A percentile compares a stretch with the other conserved stretches of the same genome.
These are phyloP conservation scores for Napeogenes sylphis DNA, from an alignment of 2,888 invertebrate species.

Conservation along the genomic window DNA sequence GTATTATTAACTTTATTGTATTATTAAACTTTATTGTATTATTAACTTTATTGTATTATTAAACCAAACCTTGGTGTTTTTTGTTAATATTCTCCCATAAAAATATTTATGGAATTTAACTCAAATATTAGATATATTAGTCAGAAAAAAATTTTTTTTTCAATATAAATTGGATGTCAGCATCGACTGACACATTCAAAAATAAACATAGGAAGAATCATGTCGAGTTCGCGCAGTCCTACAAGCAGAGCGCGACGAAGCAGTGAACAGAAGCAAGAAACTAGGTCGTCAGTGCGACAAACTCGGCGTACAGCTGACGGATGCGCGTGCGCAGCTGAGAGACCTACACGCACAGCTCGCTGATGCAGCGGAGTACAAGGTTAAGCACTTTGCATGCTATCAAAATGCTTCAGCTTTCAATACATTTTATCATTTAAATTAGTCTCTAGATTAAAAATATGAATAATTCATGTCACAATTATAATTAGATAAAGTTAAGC, in stretches of 20 bases:
- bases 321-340: constrained; percentile 87
- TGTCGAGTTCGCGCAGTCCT: constrained; percentile 67
- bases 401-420: background rate
- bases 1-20: no score
- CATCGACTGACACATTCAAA: background rate
- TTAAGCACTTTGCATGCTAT: constrained; percentile 39
- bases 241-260: constrained; percentile 83
- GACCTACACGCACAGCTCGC: constrained; percentile 91
- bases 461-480: no score
- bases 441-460: no score
- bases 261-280: constrained; percentile 84
- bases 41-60: no score
- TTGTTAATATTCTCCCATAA: no score
- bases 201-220: constrained; percentile 60
- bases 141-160: background rate
- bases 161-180: background rate
- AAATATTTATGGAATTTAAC: no score
- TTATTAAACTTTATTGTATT: no score
- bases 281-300: constrained; percentile 90
- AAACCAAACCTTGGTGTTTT: no score
- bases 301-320: constrained; percentile 86
- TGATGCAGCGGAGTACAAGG: constrained; percentile 92
- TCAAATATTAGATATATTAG: background rate
- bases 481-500: background rate
- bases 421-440: background rate